Conservation (phyloP, 2,797 vertebrate genomes). For the Danio choprae region DNA sequence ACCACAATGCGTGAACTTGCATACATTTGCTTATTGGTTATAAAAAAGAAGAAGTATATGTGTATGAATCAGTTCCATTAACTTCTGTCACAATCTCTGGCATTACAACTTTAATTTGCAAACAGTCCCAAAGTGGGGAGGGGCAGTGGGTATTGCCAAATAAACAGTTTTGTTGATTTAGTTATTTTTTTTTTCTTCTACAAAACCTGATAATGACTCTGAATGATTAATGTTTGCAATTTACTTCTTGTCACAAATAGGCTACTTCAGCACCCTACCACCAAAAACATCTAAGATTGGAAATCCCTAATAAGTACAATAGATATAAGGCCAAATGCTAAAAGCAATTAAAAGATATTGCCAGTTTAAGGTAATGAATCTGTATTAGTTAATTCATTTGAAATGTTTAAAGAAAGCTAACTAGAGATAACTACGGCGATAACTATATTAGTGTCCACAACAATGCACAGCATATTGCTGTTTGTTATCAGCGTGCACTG, state of each 20-base stretch:
- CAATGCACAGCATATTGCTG: no score
- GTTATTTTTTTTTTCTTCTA: slow-evolving; percentile 66
- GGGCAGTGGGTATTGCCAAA: slow-evolving; percentile 60
- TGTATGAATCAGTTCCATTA: slow-evolving; percentile 71
- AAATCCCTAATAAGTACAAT: slow-evolving; percentile 67
- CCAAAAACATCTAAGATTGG: slow-evolving; percentile 67
- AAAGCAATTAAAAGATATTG: slow-evolving; percentile 73
- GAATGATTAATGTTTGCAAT: slow-evolving; percentile 77
- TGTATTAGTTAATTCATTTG: slow-evolving; percentile 63
- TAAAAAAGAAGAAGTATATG: slow-evolving; percentile 61
- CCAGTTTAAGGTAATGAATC: slow-evolving; percentile 57
- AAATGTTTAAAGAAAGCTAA: no score
- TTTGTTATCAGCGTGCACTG: no score
- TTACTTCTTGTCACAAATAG: slow-evolving; percentile 62
- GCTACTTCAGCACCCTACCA: slow-evolving; percentile 64
- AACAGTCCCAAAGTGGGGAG: neutral
- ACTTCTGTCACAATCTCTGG: slow-evolving; percentile 66
- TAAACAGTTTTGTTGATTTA: slow-evolving; percentile 75
- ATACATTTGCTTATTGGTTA: slow-evolving; percentile 27
- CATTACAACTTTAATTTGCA: slow-evolving; percentile 70
- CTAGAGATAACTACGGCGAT: no score
- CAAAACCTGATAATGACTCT: slow-evolving; percentile 70
- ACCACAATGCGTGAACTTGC: slow-evolving; percentile 18
- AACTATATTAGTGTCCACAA: neutral
- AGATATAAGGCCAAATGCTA: slow-evolving; percentile 64